Conservation (phyloP, 2,888 invertebrate genomes). For the Limenitis camilla region DNA sequence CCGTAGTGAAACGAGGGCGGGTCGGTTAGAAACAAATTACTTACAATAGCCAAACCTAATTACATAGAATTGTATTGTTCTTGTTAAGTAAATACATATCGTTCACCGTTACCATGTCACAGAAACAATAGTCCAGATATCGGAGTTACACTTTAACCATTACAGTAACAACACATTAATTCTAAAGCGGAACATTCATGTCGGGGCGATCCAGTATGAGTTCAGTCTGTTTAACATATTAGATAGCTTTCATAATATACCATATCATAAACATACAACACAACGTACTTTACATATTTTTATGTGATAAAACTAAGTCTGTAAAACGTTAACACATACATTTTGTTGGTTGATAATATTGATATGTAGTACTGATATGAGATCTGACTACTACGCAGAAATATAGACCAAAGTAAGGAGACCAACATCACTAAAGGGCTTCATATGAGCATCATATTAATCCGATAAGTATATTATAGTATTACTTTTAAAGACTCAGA, state of each 20-base stretch:
- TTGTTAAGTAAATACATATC: conserved; percentile 1
- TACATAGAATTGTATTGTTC: not conserved
- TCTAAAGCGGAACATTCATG: conserved; percentile 53
- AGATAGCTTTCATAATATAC: conserved; percentile 2
- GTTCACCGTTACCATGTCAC: conserved; percentile 18
- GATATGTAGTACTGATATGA: no score
- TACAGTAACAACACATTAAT: conserved; percentile 50
- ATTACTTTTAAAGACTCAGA: no score
- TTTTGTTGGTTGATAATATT: no score
- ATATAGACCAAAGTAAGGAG: no score
- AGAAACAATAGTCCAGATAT: conserved; percentile 33
- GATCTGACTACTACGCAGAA: no score
- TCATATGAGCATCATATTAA: no score
- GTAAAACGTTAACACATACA: no score
- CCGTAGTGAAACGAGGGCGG: no score
- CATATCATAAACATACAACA: not conserved
- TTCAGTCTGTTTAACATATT: conserved; percentile 6
- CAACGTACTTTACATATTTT: not conserved
- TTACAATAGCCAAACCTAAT: not conserved
- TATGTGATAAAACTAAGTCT: not conserved
- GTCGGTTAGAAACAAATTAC: no score
- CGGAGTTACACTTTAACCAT: conserved; percentile 29
- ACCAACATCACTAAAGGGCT: no score
- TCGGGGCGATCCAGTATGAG: conserved; percentile 21
- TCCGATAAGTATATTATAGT: no score